A percentile compares a stretch with the other conserved stretches of the same genome.
Conservation (phyloP, 2,797 vertebrate species). For the Thaleichthys pacificus region DNA sequence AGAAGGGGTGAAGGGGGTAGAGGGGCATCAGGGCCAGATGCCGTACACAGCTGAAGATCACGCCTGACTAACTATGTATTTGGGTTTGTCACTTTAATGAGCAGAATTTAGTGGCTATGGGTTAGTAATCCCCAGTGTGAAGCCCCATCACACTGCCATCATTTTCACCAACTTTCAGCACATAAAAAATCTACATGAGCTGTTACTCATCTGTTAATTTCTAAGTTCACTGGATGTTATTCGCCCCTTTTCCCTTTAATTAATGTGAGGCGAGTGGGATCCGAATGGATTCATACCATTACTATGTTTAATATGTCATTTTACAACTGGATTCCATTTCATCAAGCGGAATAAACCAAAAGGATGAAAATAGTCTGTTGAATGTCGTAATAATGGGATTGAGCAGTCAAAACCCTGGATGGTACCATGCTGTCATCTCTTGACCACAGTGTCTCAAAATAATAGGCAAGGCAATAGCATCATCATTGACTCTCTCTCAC, state of each 20-base stretch:
- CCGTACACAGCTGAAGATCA: constrained; percentile 83
- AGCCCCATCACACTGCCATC: constrained; percentile 77
- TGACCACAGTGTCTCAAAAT: not conserved
- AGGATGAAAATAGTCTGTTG: not conserved
- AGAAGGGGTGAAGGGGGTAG: constrained; percentile 53
- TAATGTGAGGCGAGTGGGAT: not conserved
- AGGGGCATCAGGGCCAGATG: constrained; percentile 78
- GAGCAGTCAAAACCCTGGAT: not conserved
- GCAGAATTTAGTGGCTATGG: constrained; percentile 82
- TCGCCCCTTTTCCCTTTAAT: not conserved
- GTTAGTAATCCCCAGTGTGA: constrained; percentile 74
- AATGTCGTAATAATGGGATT: not conserved
- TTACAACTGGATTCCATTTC: not conserved
- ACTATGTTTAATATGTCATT: not conserved
- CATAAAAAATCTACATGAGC: constrained; percentile 13
- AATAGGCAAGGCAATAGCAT: constrained; percentile 45
- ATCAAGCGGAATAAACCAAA: not conserved
- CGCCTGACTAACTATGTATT: constrained; percentile 78
- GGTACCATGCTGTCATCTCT: not conserved
- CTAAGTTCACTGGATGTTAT: not conserved
- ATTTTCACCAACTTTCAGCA: constrained; percentile 67
- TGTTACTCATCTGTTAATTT: not conserved
- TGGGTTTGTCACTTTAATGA: constrained; percentile 85
- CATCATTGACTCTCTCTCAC: constrained; percentile 72
- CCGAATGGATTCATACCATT: not conserved